Evolutionary conservation across 2,113 vertebrate species (phyloP), one percentile per base, ranked within the genome.

Genomic region (Monopterus albus): DNA sequence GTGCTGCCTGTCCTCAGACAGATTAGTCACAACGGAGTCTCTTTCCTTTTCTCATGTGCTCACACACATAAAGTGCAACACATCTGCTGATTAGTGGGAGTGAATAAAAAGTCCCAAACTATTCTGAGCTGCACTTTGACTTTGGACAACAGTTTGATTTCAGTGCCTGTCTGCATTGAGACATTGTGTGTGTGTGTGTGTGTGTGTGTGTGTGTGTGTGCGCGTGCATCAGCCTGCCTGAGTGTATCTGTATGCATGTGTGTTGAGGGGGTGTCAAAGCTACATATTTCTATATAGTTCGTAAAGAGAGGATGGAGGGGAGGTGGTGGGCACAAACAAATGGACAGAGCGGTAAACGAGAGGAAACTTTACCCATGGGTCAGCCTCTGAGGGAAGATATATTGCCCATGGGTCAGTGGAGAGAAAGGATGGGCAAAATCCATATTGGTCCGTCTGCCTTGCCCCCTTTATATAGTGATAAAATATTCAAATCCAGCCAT

Each of bases 401-500:
- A 92, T 93, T 91, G 88, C 90, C 91, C 91, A 93, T 90, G 90
- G 92, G 89, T 92, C 90, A 92, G 88, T 83, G 85, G 72, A 88
- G 88, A 90, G 82, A 88, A 86, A 89, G 86, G 87, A 89, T 84
- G 87, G 89, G 85, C 90, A 92, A 92, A 93, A 91, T 93, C 92
- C 91, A 94, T 93, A 93, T 93, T 90, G 80, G 88, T 86, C 88
- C 78, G 86, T 92, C 90, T 90, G 91, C 82, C 85, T 91, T 90
- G 88, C 91, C 91, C 92, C 86, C 86, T 91, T 91, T 88, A 92
- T 93, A 92, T 92, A 91, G 89, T 91, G 91, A 94, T 94, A 91
- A 94, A 94, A 94, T 94, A 94, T 94, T 94, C 92, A 94, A 93
- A 93, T 93, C 86, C 88, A 91, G 91, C 93, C 93, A 94, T 93